Base-by-base conservation (phyloP, 1,140 invertebrate genomes). In the Platorchestia sp. region DNA sequence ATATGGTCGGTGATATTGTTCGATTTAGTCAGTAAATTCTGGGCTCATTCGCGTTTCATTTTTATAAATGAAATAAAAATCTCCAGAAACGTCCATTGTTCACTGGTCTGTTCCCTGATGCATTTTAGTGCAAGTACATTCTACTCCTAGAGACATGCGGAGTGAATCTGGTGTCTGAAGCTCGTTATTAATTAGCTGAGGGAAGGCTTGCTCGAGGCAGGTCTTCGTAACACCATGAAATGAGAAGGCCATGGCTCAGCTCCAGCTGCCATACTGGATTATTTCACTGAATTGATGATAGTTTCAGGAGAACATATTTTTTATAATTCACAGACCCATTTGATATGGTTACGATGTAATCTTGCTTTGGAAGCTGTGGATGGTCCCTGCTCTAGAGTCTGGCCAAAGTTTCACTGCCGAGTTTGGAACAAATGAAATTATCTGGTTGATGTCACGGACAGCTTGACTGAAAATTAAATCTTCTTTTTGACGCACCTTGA, bases 111-210 rank as follows among this genome's bases (percentile, higher is more conserved):
- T 10, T 51, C 19, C n/a, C 19, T 51, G 59, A 27, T 36, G 59
- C 59, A 75, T 75, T 51, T 27, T 75, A 22, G 27, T 75, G 59
- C 14, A 27, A 10, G 14, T 75, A 3, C 59, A 75, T 75, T 75
- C 36, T 22, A 19, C 36, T 75, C 59, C 27, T 1, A 75, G 43
- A 43, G 87, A 89, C 43, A 44, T 42, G 43, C 7, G 87, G 0
- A 89, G 87, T 42, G 87, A 89, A 89, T 89, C 3, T 14, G 0
- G 87, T 14, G 87, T 89, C 41, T 36, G 41, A 89, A 41, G 87
- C 43, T 89, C 14, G 87, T 89, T 89, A 89, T 89, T 44, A 89
- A 89, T 89, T 89, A 89, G 41, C 43, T 89, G 87, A 14, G 42
- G 87, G 87, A 22, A 42, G 87, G 87, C 59, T 75, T 27, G 59